These are phyloP conservation scores for Frankliniella intonsa DNA, from an alignment of 2,888 invertebrate species.

Conservation along the genomic window DNA sequence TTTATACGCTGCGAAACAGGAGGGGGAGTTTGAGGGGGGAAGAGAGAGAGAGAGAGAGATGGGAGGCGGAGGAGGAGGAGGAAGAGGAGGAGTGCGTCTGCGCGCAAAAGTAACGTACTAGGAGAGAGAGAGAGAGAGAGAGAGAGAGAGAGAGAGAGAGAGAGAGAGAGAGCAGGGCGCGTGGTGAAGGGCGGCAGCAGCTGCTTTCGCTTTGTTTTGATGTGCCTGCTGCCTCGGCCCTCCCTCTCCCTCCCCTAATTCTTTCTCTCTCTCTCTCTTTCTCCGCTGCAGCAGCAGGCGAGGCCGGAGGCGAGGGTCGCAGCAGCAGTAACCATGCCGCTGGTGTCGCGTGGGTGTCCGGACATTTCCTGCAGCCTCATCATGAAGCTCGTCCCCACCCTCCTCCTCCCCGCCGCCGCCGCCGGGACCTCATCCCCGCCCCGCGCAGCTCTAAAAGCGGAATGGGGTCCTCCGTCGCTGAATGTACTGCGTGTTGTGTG, in stretches of 20 bases:
- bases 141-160: constrained; percentile 9
- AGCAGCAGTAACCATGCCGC: too few relatives aligned
- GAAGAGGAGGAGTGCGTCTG: background rate
- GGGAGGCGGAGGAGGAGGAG: background rate
- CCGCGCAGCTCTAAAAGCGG: too few relatives aligned
- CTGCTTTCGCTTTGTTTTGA: constrained; percentile 27
- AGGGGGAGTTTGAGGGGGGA: background rate
- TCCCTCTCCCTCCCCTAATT: background rate
- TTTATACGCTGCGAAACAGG: background rate
- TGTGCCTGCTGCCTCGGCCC: background rate
- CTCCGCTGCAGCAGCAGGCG: background rate
- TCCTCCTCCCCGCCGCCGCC: too few relatives aligned
- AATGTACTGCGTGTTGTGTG: too few relatives aligned
- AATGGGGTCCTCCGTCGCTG: too few relatives aligned
- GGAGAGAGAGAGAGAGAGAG: background rate
- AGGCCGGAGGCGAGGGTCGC: too few relatives aligned
- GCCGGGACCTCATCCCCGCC: too few relatives aligned
- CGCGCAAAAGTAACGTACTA: background rate
- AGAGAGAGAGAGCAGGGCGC: background rate
- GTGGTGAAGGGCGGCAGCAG: background rate
- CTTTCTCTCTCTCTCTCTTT: background rate
- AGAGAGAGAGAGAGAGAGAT: background rate
- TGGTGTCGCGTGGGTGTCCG: background rate
- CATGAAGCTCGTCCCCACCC: background rate
- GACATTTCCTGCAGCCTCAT: constrained; percentile 18